Evolutionary conservation across 2,113 vertebrate genomes (phyloP).

Genomic region (Pteronura brasiliensis): DNA sequence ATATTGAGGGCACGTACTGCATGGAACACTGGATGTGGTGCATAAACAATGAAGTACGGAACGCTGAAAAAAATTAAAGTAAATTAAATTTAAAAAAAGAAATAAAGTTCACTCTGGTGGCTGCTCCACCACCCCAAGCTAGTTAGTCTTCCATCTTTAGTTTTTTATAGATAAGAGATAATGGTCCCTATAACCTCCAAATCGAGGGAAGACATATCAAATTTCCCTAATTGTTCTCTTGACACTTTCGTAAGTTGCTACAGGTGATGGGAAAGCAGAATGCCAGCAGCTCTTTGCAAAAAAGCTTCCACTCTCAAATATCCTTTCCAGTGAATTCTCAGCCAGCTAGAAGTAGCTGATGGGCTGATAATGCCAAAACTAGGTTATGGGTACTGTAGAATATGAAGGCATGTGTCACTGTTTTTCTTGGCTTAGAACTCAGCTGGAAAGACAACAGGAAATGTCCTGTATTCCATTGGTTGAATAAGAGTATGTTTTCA

Average conservation of each 20-base stretch:
- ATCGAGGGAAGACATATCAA: background rate
- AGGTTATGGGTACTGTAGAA: background rate
- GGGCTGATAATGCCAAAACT: background rate
- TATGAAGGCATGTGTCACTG: rapidly evolving
- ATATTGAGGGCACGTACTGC: too few species aligned
- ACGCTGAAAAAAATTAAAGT: too few species aligned
- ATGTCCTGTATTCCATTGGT: too few species aligned
- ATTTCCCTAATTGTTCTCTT: background rate
- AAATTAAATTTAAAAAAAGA: background rate
- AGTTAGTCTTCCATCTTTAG: background rate
- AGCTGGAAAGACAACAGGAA: background rate
- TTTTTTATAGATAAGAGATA: background rate
- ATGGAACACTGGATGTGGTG: too few species aligned
- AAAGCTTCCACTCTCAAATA: background rate
- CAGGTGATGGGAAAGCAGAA: background rate
- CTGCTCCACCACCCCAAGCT: background rate
- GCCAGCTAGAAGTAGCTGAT: too few species aligned
- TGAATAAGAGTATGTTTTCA: background rate
- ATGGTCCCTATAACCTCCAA: background rate
- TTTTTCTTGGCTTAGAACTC: background rate
- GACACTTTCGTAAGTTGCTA: background rate
- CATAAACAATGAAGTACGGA: too few species aligned
- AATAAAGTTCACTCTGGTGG: background rate
- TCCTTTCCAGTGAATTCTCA: background rate
- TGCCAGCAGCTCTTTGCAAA: background rate